Conservation (phyloP, 2,797 vertebrate genomes). For the Sebastes iracundus region DNA sequence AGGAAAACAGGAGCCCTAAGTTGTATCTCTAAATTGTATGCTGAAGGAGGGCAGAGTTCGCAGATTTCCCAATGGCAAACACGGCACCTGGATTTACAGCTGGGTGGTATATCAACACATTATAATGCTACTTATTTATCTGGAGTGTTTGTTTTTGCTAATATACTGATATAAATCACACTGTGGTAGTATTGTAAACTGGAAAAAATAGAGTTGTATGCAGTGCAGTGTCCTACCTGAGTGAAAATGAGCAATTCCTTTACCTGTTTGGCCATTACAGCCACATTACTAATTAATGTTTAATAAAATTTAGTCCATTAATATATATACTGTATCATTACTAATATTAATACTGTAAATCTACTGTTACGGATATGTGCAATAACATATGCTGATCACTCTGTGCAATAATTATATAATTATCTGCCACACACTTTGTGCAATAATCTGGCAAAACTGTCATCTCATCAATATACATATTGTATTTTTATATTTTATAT, state of each 20-base stretch:
- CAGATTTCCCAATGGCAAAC: background rate
- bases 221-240: too few relatives aligned
- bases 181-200: background rate
- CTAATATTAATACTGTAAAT: too few relatives aligned
- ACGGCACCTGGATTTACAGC: background rate
- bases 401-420: too few relatives aligned
- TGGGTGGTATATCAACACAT: background rate
- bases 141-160: background rate
- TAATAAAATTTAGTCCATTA: background rate
- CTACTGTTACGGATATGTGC: too few relatives aligned
- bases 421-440: too few relatives aligned
- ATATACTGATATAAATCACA: background rate
- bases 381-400: too few relatives aligned
- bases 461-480: too few relatives aligned
- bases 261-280: background rate
- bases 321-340: too few relatives aligned
- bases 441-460: too few relatives aligned
- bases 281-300: background rate
- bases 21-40: background rate
- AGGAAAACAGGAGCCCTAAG: background rate
- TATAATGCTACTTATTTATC: background rate
- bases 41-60: background rate
- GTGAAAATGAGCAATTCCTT: background rate
- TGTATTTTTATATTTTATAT: too few relatives aligned
- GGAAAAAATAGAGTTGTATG: too few relatives aligned